Percentiles rank a stretch among this genome's conserved stretches.
Conservation (phyloP, 64 coral and sea anemone genomes). For the Astreopora myriophthalma region DNA sequence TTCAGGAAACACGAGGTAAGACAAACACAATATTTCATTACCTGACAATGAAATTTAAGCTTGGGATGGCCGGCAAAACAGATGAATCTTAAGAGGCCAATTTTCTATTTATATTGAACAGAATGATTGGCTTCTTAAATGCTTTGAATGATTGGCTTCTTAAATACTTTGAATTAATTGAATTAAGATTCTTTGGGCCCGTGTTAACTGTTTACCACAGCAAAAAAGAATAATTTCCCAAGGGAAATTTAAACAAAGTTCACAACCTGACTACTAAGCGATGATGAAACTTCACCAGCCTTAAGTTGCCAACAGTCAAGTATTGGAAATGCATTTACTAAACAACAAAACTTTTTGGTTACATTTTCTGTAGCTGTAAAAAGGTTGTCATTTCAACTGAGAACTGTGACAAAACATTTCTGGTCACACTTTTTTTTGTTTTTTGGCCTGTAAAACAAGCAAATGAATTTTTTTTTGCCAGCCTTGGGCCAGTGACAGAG, state of each 20-base stretch:
- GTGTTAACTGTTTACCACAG: constrained; percentile 8
- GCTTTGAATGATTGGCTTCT: not conserved
- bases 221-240: not conserved
- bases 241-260: constrained; percentile 20
- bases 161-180: not conserved
- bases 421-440: not conserved
- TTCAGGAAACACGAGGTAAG: constrained; percentile 3
- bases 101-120: constrained; percentile 15
- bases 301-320: not conserved
- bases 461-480: not conserved
- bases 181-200: not conserved
- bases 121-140: not conserved
- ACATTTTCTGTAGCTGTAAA: not conserved
- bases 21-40: constrained; percentile 23
- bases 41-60: constrained; percentile 29
- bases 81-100: not conserved
- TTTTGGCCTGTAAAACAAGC: constrained; percentile 20
- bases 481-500: not conserved
- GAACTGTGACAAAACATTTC: not conserved
- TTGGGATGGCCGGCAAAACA: not conserved
- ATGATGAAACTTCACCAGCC: not conserved
- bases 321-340: not conserved
- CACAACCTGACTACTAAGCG: not conserved
- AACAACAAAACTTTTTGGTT: not conserved
- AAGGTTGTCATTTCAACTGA: not conserved